Evolutionary conservation across 2,888 invertebrate genomes (phyloP).

Genomic region (Rhingia campestris): DNA sequence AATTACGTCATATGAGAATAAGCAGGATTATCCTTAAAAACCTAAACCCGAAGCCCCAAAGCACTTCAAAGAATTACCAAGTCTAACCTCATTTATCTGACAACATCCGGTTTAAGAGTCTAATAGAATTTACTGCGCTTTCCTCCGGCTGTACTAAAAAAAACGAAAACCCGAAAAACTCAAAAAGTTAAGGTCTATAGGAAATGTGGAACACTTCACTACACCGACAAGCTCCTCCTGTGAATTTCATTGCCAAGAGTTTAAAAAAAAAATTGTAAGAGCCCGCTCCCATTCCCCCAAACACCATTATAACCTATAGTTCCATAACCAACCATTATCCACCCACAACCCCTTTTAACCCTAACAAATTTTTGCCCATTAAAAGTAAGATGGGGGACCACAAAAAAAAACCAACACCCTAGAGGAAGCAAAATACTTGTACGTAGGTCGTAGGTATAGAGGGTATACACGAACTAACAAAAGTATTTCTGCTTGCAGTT

Average conservation of each 20-base stretch:
- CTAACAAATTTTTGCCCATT: slow-evolving; percentile 27
- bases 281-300: not conserved
- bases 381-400: slow-evolving; percentile 13
- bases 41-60: slow-evolving; percentile 1
- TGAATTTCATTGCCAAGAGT: slow-evolving; percentile 33
- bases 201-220: slow-evolving; percentile 10
- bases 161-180: not conserved
- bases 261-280: not conserved
- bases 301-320: slow-evolving; percentile 23
- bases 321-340: not conserved
- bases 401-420: not conserved
- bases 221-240: not conserved
- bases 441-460: no score
- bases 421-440: slow-evolving; percentile 4
- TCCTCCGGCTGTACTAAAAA: not conserved
- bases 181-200: slow-evolving; percentile 6
- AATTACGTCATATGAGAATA: not conserved
- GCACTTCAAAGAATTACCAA: slow-evolving; percentile 9
- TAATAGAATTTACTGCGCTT: slow-evolving; percentile 13
- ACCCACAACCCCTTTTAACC: not conserved
- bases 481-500: slow-evolving; percentile 34
- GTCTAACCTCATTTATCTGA: slow-evolving; percentile 12
- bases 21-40: not conserved
- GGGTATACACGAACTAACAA: slow-evolving; percentile 1
- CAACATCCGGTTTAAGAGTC: slow-evolving; percentile 16